Base-by-base conservation (phyloP, 2,113 vertebrate species). In the Percina caprodes region DNA sequence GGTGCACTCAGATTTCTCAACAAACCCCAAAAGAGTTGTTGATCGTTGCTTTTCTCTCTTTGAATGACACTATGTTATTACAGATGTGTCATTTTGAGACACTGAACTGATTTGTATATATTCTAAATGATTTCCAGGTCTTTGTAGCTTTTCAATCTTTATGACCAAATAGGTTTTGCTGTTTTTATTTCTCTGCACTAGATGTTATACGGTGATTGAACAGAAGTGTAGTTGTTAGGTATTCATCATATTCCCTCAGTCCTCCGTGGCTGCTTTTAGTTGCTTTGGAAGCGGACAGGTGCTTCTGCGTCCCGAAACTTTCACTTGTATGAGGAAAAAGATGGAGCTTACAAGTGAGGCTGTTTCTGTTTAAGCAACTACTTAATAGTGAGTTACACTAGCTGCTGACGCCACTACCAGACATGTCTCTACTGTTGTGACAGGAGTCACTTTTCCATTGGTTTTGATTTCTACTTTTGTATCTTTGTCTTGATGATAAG, bases 141-240 rank as follows among this genome's bases (percentile, higher is more conserved):
- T 88, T 80, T 76, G 35, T 62, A 83, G 66, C 67, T 77, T 79
- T 83, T 75, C 11, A 58, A 33, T 78, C 69, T 73, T 76, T 61
- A n/a, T 70, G 85, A 83, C 78, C 58, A 83, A 81, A 88, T 86
- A 30, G 86, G 54, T 55, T 55, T 72, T 54, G 13, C 10, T 73
- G 3, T 30, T 68, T 39, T 52, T 70, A 46, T 69, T 84, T 84
- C 73, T 65, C 39, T 73, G 80, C 69, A 71, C 45, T 55, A 39
- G 54, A 67, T 58, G 55, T 42, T 11, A 55, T 35, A 46, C 0
- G 2, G 15, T 30, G 16, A 15, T 63, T 72, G 9, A 73, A 30
- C 45, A 73, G 5, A 16, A 11, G 26, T 77, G 5, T 49, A 12
- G n/a, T 54, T 77, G 62, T 51, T 26, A 21, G 55, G 16, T 18